Percentiles rank a stretch among this genome's conserved stretches.
Evolutionary conservation across 2,888 invertebrate genomes (phyloP).

Genomic region (Diplazon laetatorius): DNA sequence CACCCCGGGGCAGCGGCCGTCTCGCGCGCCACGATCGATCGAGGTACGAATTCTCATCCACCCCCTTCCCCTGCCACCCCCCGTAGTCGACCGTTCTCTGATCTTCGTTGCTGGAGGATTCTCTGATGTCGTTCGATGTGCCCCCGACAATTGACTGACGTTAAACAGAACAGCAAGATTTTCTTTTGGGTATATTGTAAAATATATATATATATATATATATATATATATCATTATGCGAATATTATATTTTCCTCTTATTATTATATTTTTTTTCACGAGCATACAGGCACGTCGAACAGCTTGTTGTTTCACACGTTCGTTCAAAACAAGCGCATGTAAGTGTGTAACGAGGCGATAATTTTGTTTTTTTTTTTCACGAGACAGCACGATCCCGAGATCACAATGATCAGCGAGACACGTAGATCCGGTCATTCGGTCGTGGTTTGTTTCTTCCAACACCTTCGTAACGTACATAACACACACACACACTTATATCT

Average conservation of each 20-base stretch:
- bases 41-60: constrained; percentile 67
- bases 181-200: background rate
- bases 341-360: constrained; percentile 51
- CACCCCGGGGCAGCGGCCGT: constrained; percentile 67
- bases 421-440: constrained; percentile 40
- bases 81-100: too few species aligned
- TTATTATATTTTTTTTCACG: constrained; percentile 8
- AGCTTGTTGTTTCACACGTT: background rate
- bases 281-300: background rate
- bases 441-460: constrained; percentile 8
- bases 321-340: background rate
- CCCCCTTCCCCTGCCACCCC: constrained; percentile 59
- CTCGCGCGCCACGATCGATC: constrained; percentile 73
- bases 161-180: too few species aligned
- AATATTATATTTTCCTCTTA: background rate
- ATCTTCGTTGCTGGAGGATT: constrained; percentile 48
- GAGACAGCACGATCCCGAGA: constrained; percentile 20
- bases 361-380: too few species aligned
- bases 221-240: too few species aligned
- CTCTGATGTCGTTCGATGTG: too few species aligned
- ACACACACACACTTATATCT: too few species aligned
- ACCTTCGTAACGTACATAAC: background rate
- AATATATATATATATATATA: background rate
- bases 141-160: too few species aligned
- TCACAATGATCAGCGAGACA: constrained; percentile 45